Percentiles rank a stretch among this genome's conserved stretches.
Conservation (phyloP, 2,888 invertebrate species). For the Antheraea yamamai region DNA sequence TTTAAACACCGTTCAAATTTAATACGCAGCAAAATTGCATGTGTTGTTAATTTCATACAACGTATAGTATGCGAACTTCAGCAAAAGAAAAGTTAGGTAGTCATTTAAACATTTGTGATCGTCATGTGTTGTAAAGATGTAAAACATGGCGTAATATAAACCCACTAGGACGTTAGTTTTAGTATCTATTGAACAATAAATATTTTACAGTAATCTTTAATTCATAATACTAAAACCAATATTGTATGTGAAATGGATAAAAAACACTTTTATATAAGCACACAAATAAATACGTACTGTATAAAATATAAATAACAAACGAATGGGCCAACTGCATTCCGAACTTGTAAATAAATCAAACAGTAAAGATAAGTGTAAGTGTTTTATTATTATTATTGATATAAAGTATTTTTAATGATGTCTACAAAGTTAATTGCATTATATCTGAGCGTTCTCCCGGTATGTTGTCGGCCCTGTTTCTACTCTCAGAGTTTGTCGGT, state of each 20-base stretch:
- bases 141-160: too few species aligned
- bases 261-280: not conserved
- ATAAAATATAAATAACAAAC: not conserved
- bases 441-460: conserved; percentile 27
- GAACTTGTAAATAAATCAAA: conserved; percentile 13
- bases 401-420: conserved; percentile 13
- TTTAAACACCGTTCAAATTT: too few species aligned
- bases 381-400: conserved; percentile 15
- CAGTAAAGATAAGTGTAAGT: conserved; percentile 13
- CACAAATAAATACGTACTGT: not conserved
- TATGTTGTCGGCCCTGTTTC: conserved; percentile 41
- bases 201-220: not conserved
- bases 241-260: not conserved
- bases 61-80: too few species aligned
- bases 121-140: too few species aligned
- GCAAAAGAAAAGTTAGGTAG: too few species aligned
- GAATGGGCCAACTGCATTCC: conserved; percentile 2
- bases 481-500: conserved; percentile 53
- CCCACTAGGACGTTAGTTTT: not conserved
- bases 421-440: conserved; percentile 13
- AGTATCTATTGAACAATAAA: not conserved
- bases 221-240: not conserved
- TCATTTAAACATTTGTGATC: too few species aligned
- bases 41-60: too few species aligned
- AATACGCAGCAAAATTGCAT: too few species aligned